phyloP scores from a whole-genome alignment of 2,797 vertebrate genomes.

The Anolis apletophallus region DNA sequence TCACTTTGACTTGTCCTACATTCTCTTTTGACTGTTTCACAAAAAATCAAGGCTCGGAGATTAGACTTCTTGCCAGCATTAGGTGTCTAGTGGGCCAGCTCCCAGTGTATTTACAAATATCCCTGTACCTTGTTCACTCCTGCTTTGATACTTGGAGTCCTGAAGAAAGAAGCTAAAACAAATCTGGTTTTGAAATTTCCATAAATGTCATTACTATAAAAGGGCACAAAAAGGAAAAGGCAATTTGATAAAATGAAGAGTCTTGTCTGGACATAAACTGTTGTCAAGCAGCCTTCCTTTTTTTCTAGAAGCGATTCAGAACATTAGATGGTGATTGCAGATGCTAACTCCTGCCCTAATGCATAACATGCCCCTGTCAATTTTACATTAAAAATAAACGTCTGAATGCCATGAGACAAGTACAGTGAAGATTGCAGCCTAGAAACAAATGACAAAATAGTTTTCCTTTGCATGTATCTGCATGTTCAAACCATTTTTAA shows the following conservation, averaged over 20 bases:
- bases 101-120: not conserved
- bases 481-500: constrained; percentile 1
- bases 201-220: not conserved
- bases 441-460: not conserved
- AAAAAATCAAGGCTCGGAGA: not conserved
- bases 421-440: not conserved
- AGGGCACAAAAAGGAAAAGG: not conserved
- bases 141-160: not conserved
- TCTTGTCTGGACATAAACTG: not conserved
- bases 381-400: not conserved
- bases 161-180: not conserved
- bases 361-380: not conserved
- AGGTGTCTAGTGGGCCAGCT: not conserved
- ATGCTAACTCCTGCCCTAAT: not conserved
- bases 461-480: not conserved
- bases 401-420: not conserved
- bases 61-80: not conserved
- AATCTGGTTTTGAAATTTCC: not conserved
- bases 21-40: not conserved
- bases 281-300: not conserved
- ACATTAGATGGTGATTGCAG: not conserved
- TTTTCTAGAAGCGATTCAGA: not conserved
- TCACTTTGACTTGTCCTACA: not conserved
- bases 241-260: not conserved
- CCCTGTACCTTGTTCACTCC: not conserved